phyloP scores from a whole-genome alignment of 1,140 invertebrate genomes.

The Drosophila aff. region DNA sequence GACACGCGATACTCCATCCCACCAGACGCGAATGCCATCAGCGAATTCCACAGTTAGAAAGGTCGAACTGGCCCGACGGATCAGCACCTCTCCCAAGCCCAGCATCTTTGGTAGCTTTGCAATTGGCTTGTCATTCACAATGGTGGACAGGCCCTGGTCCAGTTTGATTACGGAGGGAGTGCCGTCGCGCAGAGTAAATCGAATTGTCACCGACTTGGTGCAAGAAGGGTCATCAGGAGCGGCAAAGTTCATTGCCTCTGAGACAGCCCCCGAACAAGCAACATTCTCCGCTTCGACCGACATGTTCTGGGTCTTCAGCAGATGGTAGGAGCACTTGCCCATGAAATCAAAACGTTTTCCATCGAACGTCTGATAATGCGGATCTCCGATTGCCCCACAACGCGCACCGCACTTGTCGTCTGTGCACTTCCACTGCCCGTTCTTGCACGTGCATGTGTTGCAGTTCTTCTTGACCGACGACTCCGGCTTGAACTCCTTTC shows the following conservation, averaged over 20 bases:
- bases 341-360: conserved; percentile 94
- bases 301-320: conserved; percentile 89
- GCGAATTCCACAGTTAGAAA: conserved; percentile 90
- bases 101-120: conserved; percentile 88
- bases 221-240: conserved; percentile 90
- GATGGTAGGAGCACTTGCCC: conserved; percentile 94
- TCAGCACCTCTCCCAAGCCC: conserved; percentile 86
- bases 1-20: conserved; percentile 92
- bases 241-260: conserved; percentile 89
- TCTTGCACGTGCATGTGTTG: conserved; percentile 88
- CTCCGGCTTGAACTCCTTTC: conserved; percentile 91
- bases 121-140: conserved; percentile 90
- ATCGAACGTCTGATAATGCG: conserved; percentile 96
- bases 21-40: conserved; percentile 92
- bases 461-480: conserved; percentile 91
- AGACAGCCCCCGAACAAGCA: conserved; percentile 91
- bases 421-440: conserved; percentile 92
- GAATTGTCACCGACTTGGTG: conserved; percentile 91
- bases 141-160: conserved; percentile 89
- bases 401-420: conserved; percentile 89
- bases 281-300: conserved; percentile 93
- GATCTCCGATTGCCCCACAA: conserved; percentile 93
- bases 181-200: conserved; percentile 85
- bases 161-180: conserved; percentile 87
- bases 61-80: conserved; percentile 91